Base-by-base conservation (phyloP, 2,113 vertebrate genomes). In the Pterophyllum scalare region DNA sequence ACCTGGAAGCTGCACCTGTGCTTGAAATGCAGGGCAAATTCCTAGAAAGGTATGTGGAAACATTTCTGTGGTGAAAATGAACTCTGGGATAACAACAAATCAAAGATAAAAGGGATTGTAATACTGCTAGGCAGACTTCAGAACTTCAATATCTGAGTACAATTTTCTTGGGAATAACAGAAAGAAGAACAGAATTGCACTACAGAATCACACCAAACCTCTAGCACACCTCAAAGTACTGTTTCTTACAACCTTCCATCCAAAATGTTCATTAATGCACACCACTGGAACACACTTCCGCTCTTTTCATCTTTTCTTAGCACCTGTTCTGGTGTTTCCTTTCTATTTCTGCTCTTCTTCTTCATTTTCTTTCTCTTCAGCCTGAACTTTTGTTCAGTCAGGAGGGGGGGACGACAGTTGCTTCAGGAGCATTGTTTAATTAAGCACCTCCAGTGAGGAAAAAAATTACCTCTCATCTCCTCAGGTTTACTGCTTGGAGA, bases 391-490 rank as follows among this genome's bases (percentile, higher is more conserved):
- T 6, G 64, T 85, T 13, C 59, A n/a, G 33, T 57, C 0, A 17
- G 58, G 43, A 28, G 35, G 31, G 31, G 31, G 31, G 31, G 31
- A 59, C 76, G 84, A 82, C 78, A 80, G 85, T 90, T 88, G 85
- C 81, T 92, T 72, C 79, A 43, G 85, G 79, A 87, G 60, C 61
- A 87, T 12, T 61, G 75, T 87, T 79, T 87, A 90, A 93, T 91
- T 85, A 88, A 86, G 28, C 72, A 83, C 75, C 57, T 67, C 82
- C 74, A 89, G 84, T 79, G 67, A 88, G 64, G 84, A 91, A 87
- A 85, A 87, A 86, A 72, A 81, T 84, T 24, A 64, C 62, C 13
- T 33, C 31, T 83, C 74, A 65, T 61, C 80, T 85, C 84, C 75
- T 28, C 70, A 56, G 40, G 75, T 31, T 84, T 77, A 31, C 57